Evolutionary conservation across 1,140 invertebrate species (phyloP), one percentile per base, ranked within the genome.

Genomic region (Pogonomyrmex barbatus): DNA sequence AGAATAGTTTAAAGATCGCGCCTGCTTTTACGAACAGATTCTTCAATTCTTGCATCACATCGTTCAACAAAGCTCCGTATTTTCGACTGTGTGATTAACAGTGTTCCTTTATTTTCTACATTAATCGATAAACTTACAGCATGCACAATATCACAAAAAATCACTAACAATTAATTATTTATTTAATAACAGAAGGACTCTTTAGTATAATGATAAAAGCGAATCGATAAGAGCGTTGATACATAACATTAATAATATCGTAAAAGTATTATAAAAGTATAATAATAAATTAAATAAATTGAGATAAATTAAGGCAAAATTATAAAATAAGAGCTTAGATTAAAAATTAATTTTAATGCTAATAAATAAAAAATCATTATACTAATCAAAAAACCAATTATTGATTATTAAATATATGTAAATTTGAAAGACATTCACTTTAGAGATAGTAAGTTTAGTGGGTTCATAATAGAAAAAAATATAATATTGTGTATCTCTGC

Each of bases 21-120:
- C 89, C 85, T 10, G 92, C 89, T 30, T 93, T 93, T n/a, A 84
- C 87, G 90, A 94, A 94, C 39, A 94, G 67, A 85, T 70, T 85
- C n/a, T 86, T 92, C 36, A 95, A 76, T 68, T 91, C 86, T 6
- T 91, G 84, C n/a, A 88, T 78, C 60, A 91, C 47, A 54, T 90
- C 65, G 42, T 89, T 75, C 58, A 91, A 91, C 50, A 91, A 82
- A 2, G 42, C 81, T 39, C 78, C 91, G 67, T 94, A 93, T 60
- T 56, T 87, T 81, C 88, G 71, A 42, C 94, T 95, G 54, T 10
- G 92, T 89, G 90, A 79, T 30, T 24, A 73, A 58, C 10, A 73
- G 30, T 81, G 6, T 2, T 56, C 0, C 62, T 62, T 76, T 63
- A 62, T 45, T 47, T 9, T 62, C 14, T 47, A 2, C 3, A 77